These are phyloP conservation scores for Philhelius pedissequus DNA, from an alignment of 2,888 invertebrate species.

Conservation along the genomic window DNA sequence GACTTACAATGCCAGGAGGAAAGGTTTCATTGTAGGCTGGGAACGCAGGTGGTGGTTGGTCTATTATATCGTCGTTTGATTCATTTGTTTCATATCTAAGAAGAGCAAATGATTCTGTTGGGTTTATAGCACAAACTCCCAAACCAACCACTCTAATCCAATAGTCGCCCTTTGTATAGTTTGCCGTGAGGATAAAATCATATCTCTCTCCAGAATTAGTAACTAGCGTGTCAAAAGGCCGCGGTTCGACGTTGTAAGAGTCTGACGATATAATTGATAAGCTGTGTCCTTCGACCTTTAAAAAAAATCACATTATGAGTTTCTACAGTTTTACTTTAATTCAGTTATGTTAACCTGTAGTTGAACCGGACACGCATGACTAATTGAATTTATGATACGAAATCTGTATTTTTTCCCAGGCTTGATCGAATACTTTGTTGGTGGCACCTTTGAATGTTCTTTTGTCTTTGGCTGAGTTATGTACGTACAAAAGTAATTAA, in stretches of 20 bases:
- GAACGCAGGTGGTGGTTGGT: conserved; percentile 42
- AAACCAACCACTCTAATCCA: conserved; percentile 72
- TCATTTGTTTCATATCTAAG: conserved; percentile 69
- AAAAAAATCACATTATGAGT: background rate
- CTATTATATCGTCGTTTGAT: background rate
- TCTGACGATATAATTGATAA: conserved; percentile 76
- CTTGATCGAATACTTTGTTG: conserved; percentile 71
- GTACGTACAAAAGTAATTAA: background rate
- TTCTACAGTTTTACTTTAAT: background rate
- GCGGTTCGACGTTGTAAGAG: conserved; percentile 73
- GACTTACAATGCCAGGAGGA: conserved; percentile 59
- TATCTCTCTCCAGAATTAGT: conserved; percentile 80
- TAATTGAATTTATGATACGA: conserved; percentile 75
- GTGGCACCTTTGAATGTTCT: conserved; percentile 68
- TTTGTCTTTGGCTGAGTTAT: conserved; percentile 30
- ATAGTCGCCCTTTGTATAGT: conserved; percentile 74
- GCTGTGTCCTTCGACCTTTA: conserved; percentile 74
- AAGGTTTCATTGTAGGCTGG: conserved; percentile 65
- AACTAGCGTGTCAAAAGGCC: conserved; percentile 72
- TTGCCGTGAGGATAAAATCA: conserved; percentile 79
- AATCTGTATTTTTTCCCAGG: conserved; percentile 75
- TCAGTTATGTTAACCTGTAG: conserved; percentile 71
- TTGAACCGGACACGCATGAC: conserved; percentile 76
- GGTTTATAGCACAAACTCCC: conserved; percentile 70
- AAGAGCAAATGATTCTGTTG: conserved; percentile 72